These are phyloP conservation scores for Trachemys scripta DNA, from an alignment of 2,113 vertebrate genomes.

Conservation along the genomic window DNA sequence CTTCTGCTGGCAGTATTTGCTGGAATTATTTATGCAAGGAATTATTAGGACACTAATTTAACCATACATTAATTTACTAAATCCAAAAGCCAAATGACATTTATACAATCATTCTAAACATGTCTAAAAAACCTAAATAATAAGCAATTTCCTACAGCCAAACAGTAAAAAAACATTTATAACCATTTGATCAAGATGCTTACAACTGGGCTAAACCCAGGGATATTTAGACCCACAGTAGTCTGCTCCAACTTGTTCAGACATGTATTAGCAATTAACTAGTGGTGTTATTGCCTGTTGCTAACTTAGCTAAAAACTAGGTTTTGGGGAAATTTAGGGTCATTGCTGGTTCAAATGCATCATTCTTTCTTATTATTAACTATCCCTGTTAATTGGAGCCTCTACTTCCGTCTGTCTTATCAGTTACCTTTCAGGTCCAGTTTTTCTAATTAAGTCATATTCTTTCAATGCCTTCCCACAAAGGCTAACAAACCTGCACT, in stretches of 20 bases:
- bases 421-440: not conserved
- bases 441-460: not conserved
- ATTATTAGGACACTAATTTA: not conserved
- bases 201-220: not conserved
- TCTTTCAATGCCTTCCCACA: not conserved
- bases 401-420: not conserved
- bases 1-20: not conserved
- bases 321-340: no score
- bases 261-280: no score
- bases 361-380: not conserved
- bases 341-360: not conserved
- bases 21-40: not conserved
- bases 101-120: not conserved
- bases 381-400: not conserved
- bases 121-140: not conserved
- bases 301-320: no score
- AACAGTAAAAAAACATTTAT: not conserved
- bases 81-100: not conserved
- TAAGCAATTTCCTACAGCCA: not conserved
- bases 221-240: no score
- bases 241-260: not conserved
- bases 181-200: not conserved
- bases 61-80: not conserved
- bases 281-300: no score
- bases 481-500: not conserved